Evolutionary conservation across 2,888 invertebrate species (phyloP).

Genomic region (Sturmia bella): DNA sequence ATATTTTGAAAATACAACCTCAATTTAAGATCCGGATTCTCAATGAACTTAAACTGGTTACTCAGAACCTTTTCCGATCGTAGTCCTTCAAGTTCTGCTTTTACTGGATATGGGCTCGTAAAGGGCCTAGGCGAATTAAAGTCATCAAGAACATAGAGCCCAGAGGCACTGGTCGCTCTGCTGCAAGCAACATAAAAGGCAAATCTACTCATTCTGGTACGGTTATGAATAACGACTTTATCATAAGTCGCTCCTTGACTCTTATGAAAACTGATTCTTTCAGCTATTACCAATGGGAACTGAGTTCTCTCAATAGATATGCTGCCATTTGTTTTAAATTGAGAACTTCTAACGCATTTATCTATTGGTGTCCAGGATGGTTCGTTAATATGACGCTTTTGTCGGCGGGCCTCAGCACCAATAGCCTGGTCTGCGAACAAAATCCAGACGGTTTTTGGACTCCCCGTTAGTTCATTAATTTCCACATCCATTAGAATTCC

Average conservation of each 20-base stretch:
- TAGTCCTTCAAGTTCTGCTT: constrained; percentile 17
- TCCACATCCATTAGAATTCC: constrained; percentile 42
- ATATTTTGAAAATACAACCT: constrained; percentile 43
- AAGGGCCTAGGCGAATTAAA: too few species aligned
- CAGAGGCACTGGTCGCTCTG: too few species aligned
- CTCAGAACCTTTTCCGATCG: not conserved
- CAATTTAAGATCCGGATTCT: not conserved
- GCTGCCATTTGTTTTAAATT: constrained; percentile 34
- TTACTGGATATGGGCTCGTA: too few species aligned
- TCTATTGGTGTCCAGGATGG: constrained; percentile 48
- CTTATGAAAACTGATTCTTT: constrained; percentile 51
- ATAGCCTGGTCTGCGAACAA: constrained; percentile 26
- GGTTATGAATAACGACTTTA: constrained; percentile 40
- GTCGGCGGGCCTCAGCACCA: constrained; percentile 3
- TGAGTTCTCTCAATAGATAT: constrained; percentile 37
- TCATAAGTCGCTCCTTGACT: constrained; percentile 52
- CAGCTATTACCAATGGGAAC: constrained; percentile 44
- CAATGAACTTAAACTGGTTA: not conserved
- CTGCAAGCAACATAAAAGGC: constrained; percentile 57
- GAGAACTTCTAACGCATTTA: constrained; percentile 13
- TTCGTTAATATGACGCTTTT: constrained; percentile 7
- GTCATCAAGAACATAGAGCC: too few species aligned
- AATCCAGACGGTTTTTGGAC: constrained; percentile 8
- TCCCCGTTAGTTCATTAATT: not conserved
- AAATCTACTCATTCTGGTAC: constrained; percentile 20